Evolutionary conservation across 2,797 vertebrate genomes (phyloP), one percentile per base, ranked within the genome.

Genomic region (Paramormyrops hopkinsi): DNA sequence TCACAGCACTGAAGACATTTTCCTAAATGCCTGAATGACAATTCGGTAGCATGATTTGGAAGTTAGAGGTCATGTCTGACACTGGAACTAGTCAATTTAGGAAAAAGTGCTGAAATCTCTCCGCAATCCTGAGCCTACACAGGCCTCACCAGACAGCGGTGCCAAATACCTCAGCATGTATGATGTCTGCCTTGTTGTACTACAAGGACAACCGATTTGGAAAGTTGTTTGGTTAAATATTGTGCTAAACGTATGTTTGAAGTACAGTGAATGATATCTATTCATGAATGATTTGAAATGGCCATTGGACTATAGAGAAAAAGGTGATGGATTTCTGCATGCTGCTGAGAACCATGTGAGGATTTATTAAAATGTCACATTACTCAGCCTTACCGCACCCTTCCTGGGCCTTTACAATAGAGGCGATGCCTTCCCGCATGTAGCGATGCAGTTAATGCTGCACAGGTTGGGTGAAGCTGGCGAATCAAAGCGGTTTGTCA

Each of bases 401-500:
- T 88, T 29, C 17, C 11, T 22, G 33, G 37, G 50, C 46, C 87
- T 44, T 56, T 86, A 79, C 29, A 90, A 79, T 48, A 48, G 56
- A 12, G 88, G 29, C 6, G 29, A 33, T 19, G n/a, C 46, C 29
- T 12, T 14, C 2, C 17, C 2, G 62, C 33, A 69, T 29, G 12
- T 33, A 12, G 82, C 37, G 48, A 50, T 91, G 92, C 92, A 17
- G 91, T 91, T 76, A 41, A 53, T 56, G 29, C 89, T 65, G 73
- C 37, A 6, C 85, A 56, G 33, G 29, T 22, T 65, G 85, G 86
- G 73, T 76, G 91, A 92, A 92, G 93, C 90, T 93, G 94, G 44
- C 8, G 62, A 90, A 88, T 83, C 90, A 9, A 88, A 90, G 92
- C 93, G 90, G 90, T 93, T 92, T 91, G 90, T 91, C 94, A 90